These are phyloP conservation scores for Aphelenchoides bicaudatus DNA, from an alignment of 2,888 invertebrate genomes.

Conservation along the genomic window DNA sequence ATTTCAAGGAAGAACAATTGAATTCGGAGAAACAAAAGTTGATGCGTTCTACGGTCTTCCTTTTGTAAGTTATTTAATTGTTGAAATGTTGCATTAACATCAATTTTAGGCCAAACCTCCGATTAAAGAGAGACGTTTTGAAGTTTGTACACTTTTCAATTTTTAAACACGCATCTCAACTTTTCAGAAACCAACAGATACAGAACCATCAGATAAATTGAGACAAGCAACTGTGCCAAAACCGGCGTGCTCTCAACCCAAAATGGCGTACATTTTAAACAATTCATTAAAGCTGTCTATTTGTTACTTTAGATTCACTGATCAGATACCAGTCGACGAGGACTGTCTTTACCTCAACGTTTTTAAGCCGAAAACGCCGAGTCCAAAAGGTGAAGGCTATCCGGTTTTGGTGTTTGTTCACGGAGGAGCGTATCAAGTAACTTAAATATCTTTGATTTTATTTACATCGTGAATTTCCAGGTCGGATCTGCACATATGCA, in stretches of 20 bases:
- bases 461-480: conserved; percentile 34
- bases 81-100: too few species aligned
- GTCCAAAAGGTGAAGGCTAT: conserved; percentile 19
- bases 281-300: too few species aligned
- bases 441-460: conserved; percentile 67
- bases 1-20: conserved; percentile 14
- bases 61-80: too few species aligned
- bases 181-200: conserved; percentile 17
- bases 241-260: conserved; percentile 6
- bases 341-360: conserved; percentile 36
- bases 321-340: conserved; percentile 20
- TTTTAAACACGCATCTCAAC: conserved; percentile 7
- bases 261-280: neutral
- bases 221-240: conserved; percentile 7
- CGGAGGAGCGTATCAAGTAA: neutral
- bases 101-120: conserved; percentile 24
- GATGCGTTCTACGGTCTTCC: conserved; percentile 24
- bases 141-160: conserved; percentile 9
- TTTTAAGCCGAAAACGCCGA: conserved; percentile 25
- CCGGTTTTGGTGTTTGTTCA: conserved; percentile 23
- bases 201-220: conserved; percentile 4
- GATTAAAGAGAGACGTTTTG: conserved; percentile 19
- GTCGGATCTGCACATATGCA: conserved; percentile 23
- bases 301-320: too few species aligned
- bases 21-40: conserved; percentile 13